A percentile compares a stretch with the other conserved stretches of the same genome.
Evolutionary conservation across 2,888 invertebrate genomes (phyloP).

Genomic region (Ptilodon capucinus): DNA sequence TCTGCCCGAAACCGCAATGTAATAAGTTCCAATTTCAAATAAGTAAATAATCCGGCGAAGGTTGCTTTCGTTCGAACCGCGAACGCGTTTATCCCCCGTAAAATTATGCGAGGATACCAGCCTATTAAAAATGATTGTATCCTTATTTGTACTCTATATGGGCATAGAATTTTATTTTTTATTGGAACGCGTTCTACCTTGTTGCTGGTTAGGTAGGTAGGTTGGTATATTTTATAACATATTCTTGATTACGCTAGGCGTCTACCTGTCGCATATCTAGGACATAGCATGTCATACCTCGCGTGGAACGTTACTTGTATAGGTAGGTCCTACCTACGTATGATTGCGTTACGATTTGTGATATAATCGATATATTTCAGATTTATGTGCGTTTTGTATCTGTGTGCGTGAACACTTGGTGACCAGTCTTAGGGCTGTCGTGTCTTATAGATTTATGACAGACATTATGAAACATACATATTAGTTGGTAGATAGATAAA

Average conservation of each 20-base stretch:
- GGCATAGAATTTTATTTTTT: slow-evolving; percentile 35
- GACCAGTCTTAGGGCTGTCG: slow-evolving; percentile 14
- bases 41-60: slow-evolving; percentile 68
- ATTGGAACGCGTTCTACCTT: slow-evolving; percentile 51
- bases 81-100: slow-evolving; percentile 49
- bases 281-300: slow-evolving; percentile 75
- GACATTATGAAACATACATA: neutral
- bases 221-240: slow-evolving; percentile 43
- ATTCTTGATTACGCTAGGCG: slow-evolving; percentile 58
- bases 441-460: slow-evolving; percentile 3
- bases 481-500: no score
- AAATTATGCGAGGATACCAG: slow-evolving; percentile 52
- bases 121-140: slow-evolving; percentile 45
- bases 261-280: slow-evolving; percentile 74
- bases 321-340: no score
- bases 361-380: slow-evolving; percentile 64
- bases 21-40: slow-evolving; percentile 78
- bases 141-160: slow-evolving; percentile 43
- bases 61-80: slow-evolving; percentile 47
- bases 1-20: slow-evolving; percentile 76
- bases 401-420: slow-evolving; percentile 25
- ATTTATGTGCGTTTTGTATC: slow-evolving; percentile 42
- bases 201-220: slow-evolving; percentile 45
- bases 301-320: slow-evolving; percentile 62
- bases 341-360: slow-evolving; percentile 71